A percentile compares a stretch with the other conserved stretches of the same genome.
Conservation (phyloP, 2,888 invertebrate species). For the Heliconius aoede region DNA sequence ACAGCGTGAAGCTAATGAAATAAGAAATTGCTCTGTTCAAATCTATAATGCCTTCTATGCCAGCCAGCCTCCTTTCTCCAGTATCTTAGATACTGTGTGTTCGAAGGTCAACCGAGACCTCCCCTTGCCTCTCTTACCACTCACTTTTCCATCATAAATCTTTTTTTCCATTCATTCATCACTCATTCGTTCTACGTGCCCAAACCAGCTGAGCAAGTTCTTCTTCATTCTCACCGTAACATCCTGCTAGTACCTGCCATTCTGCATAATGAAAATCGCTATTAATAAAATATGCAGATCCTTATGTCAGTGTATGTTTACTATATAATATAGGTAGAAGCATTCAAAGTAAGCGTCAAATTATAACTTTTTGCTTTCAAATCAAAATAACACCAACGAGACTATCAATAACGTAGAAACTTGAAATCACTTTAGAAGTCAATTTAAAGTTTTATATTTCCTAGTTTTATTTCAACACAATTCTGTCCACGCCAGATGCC, state of each 20-base stretch:
- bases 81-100: no score
- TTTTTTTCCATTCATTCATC: no score
- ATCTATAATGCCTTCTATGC: neutral
- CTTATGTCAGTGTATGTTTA: neutral
- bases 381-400: conserved; percentile 21
- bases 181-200: no score
- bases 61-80: no score
- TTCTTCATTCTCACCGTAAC: no score
- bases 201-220: no score
- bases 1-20: no score
- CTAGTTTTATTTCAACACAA: conserved; percentile 32
- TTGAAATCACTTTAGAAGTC: conserved; percentile 22
- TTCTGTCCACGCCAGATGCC: conserved; percentile 42
- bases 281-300: neutral
- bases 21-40: conserved; percentile 5
- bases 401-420: conserved; percentile 21
- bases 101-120: no score
- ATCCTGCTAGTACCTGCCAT: no score
- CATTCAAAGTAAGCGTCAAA: conserved; percentile 1
- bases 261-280: no score
- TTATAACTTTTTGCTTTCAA: conserved; percentile 12
- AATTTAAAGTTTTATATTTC: conserved; percentile 30
- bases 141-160: no score
- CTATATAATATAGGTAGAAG: neutral
- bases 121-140: no score